Evolutionary conservation across 2,113 vertebrate genomes (phyloP), one percentile per base, ranked within the genome.

Genomic region (Sinocyclocheilus rhinocerous): DNA sequence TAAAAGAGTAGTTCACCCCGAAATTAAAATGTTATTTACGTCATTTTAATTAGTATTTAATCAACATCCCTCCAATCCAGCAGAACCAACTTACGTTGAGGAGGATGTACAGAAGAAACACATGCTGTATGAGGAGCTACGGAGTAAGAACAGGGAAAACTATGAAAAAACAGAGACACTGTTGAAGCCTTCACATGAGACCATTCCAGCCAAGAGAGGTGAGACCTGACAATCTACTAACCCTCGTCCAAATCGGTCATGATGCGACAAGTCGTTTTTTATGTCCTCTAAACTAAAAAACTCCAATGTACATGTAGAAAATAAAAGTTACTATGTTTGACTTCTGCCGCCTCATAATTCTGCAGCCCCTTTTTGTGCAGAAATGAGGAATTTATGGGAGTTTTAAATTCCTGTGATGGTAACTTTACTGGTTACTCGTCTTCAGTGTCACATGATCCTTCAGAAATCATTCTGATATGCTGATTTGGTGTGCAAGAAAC

Each of bases 141-240:
- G 93, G 87, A 91, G 88, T 59, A 94, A 92, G 83, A 95, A 95
- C 90, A 88, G 94, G 65, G 94, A 95, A 81, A 95, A 93, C 90
- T 95, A 95, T 10, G 94, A 95, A 83, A 95, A 94, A 88, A 88
- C 93, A 8, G 95, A 94, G 50, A 86, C 90, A 0, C 52, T 86
- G 73, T 72, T 92, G 81, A 94, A 92, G 91, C 24, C 90, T 16
- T 5, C 88, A 2, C 76, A 91, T 1, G 90, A 90, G 1, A 80
- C 69, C 39, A 1, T 61, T 3, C 3, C 83, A 78, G 83, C 89
- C 50, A 91, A 88, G 57, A 92, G 73, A 83, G 90, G 95, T 95
- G 69, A 92, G 90, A 65, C 22, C 42, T 36, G 65, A 48, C n/a
- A 42, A 26, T 48, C 65, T 29, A 26, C 20, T 63, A 33, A 20